phyloP scores from a whole-genome alignment of 1,140 invertebrate species.

The Drosophila watanabei region DNA sequence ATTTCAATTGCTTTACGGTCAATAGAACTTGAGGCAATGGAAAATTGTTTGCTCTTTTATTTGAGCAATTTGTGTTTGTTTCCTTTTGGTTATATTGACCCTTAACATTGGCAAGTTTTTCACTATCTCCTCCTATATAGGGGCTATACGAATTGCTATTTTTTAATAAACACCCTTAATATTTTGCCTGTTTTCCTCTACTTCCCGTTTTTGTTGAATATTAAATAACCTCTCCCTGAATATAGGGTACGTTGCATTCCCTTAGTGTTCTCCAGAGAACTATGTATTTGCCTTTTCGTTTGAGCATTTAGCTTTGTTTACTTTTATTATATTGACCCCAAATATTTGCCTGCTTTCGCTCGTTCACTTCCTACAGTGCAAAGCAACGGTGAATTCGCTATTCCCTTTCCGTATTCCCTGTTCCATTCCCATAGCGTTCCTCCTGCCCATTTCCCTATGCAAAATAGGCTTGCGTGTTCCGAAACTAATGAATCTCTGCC shows the following conservation, averaged over 20 bases:
- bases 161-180: background rate
- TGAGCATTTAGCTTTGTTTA: conserved; percentile 14
- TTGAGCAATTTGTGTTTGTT: conserved; percentile 14
- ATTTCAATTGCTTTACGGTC: conserved; percentile 20
- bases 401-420: conserved; percentile 1
- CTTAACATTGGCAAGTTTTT: conserved; percentile 17
- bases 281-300: background rate
- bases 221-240: background rate
- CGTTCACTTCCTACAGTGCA: conserved; percentile 29
- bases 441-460: conserved; percentile 39
- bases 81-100: conserved; percentile 9
- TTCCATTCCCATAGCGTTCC: conserved; percentile 49
- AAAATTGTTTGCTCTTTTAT: conserved; percentile 9
- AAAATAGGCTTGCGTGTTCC: conserved; percentile 58
- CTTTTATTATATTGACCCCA: conserved; percentile 13
- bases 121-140: conserved; percentile 11
- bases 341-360: conserved; percentile 29
- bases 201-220: conserved; percentile 1
- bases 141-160: background rate
- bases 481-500: conserved; percentile 54
- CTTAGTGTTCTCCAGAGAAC: background rate
- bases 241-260: conserved; percentile 1
- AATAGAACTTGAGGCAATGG: conserved; percentile 5
- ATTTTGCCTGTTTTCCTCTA: background rate
- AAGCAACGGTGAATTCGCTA: conserved; percentile 11